These are phyloP conservation scores for Ameiurus melas DNA, from an alignment of 2,113 vertebrate genomes.

Conservation along the genomic window DNA sequence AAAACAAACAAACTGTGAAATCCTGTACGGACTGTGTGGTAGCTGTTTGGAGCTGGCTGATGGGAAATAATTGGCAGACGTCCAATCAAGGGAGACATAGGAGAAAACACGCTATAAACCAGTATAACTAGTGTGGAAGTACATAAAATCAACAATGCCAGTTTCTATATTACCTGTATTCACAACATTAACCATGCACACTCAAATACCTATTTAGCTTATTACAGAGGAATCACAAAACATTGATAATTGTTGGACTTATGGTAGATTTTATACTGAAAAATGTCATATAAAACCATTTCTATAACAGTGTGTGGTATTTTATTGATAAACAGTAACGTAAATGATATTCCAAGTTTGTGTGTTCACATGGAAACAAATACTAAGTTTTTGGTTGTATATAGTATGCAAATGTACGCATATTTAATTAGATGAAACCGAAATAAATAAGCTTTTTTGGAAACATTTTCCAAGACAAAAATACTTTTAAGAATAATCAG, in stretches of 20 bases:
- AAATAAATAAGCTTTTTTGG: neutral
- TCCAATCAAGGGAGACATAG: neutral
- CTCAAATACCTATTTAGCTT: neutral
- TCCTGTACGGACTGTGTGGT: no score
- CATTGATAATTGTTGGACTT: neutral
- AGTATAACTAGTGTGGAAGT: neutral
- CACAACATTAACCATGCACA: neutral
- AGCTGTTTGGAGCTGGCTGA: neutral
- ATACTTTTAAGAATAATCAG: neutral
- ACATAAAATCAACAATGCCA: neutral
- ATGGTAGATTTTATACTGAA: neutral
- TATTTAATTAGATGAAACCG: neutral
- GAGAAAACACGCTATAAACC: neutral
- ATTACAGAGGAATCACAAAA: neutral
- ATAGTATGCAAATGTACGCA: neutral
- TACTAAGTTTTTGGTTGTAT: neutral
- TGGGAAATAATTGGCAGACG: neutral
- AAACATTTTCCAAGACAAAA: neutral
- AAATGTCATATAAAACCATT: neutral
- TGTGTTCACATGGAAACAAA: neutral
- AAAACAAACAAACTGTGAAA: no score
- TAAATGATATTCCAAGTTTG: neutral
- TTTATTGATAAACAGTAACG: neutral
- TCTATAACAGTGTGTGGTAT: neutral
- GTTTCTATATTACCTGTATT: neutral